These are phyloP conservation scores for Chymomyza amoena DNA, from an alignment of 2,888 invertebrate genomes.

Conservation along the genomic window DNA sequence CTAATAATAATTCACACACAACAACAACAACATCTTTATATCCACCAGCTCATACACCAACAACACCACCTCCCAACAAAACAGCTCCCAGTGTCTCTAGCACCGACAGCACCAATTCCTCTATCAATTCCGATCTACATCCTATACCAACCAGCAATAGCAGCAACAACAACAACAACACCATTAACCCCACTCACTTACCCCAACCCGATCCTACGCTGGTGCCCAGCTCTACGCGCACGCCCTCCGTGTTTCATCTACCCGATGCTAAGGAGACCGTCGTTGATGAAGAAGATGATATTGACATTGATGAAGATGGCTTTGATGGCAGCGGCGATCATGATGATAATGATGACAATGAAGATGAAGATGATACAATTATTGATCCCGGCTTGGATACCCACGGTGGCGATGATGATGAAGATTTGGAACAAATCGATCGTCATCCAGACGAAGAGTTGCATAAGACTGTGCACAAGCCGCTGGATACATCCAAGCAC, in stretches of 20 bases:
- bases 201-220: conserved; percentile 1
- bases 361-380: conserved; percentile 39
- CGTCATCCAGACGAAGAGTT: conserved; percentile 22
- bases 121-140: conserved; percentile 17
- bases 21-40: conserved; percentile 60
- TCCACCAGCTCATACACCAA: conserved; percentile 65
- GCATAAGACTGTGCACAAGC: conserved; percentile 21
- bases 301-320: conserved; percentile 34
- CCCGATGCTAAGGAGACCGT: background rate
- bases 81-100: conserved; percentile 38
- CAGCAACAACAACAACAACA: conserved; percentile 16
- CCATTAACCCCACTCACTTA: conserved; percentile 15
- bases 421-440: background rate
- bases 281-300: conserved; percentile 26
- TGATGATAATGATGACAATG: conserved; percentile 31
- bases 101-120: conserved; percentile 22
- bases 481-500: conserved; percentile 13
- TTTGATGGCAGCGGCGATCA: conserved; percentile 40
- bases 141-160: conserved; percentile 16
- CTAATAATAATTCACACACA: conserved; percentile 45
- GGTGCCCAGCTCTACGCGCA: conserved; percentile 8
- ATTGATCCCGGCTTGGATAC: conserved; percentile 13
- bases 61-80: conserved; percentile 42
- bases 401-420: conserved; percentile 4
- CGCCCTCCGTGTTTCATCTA: conserved; percentile 37